A percentile compares a stretch with the other conserved stretches of the same genome.
Evolutionary conservation across 2,888 invertebrate species (phyloP).

Genomic region (Baronia brevicornis): DNA sequence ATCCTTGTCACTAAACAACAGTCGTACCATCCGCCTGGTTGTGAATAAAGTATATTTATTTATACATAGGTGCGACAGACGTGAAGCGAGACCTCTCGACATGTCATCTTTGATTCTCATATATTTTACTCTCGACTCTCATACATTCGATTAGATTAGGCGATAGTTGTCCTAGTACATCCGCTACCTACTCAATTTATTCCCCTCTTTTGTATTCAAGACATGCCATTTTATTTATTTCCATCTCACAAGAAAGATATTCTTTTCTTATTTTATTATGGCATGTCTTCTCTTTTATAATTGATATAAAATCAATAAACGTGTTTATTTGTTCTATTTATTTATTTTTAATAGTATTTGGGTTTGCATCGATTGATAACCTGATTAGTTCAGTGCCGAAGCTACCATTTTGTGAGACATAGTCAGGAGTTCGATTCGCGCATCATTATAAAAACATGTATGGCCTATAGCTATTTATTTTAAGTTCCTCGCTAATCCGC

Average conservation of each 20-base stretch:
- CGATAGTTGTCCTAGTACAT: constrained; percentile 26
- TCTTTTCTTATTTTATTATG: constrained; percentile 2
- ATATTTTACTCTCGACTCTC: constrained; percentile 26
- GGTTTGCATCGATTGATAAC: too few relatives aligned
- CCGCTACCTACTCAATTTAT: constrained; percentile 27
- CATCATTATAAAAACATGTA: too few relatives aligned
- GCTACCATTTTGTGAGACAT: too few relatives aligned
- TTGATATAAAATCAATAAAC: constrained; percentile 1
- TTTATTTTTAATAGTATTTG: too few relatives aligned
- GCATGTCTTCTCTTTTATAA: constrained; percentile 1
- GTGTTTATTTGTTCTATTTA: too few relatives aligned
- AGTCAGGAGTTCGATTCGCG: too few relatives aligned
- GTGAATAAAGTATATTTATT: constrained; percentile 27
- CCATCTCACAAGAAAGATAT: background rate
- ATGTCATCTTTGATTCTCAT: constrained; percentile 30
- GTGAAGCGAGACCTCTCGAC: constrained; percentile 27
- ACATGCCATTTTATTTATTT: constrained; percentile 20
- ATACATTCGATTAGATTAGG: constrained; percentile 30
- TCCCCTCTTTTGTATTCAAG: constrained; percentile 20
- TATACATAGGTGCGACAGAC: constrained; percentile 22
- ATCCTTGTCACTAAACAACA: constrained; percentile 6
- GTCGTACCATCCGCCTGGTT: constrained; percentile 18
- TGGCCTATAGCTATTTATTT: too few relatives aligned
- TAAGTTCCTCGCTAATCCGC: too few relatives aligned
- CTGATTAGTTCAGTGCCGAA: too few relatives aligned